These are phyloP conservation scores for Hermetia illucens DNA, from an alignment of 1,140 invertebrate genomes.

Conservation along the genomic window DNA sequence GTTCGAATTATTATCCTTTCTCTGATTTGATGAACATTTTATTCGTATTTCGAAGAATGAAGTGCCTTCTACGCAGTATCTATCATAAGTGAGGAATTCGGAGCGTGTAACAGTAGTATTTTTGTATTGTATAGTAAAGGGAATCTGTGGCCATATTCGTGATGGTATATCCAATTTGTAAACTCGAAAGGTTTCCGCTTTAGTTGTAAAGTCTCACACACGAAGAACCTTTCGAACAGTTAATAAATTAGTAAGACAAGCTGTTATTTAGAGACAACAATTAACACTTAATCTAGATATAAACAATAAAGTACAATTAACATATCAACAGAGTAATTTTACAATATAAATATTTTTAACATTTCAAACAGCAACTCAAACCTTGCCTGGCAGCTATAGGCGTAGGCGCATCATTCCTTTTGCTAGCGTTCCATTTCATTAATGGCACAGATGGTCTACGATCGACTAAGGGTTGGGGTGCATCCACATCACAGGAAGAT, in stretches of 20 bases:
- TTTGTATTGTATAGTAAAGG: no score
- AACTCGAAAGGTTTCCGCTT: no score
- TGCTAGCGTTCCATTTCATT: constrained; percentile 30
- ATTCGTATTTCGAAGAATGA: no score
- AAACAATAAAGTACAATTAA: neutral
- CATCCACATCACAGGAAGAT: constrained; percentile 32
- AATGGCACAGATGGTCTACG: constrained; percentile 34
- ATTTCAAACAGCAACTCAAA: constrained; percentile 14
- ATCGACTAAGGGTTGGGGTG: constrained; percentile 35
- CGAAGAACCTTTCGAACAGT: neutral
- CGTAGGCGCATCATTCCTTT: constrained; percentile 10
- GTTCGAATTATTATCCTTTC: no score
- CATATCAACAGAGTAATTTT: neutral
- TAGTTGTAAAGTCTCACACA: no score
- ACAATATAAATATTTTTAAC: constrained; percentile 1
- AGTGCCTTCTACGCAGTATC: no score
- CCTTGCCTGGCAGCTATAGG: constrained; percentile 29
- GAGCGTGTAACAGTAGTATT: no score
- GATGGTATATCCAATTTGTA: no score
- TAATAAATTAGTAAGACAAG: neutral
- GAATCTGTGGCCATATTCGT: no score
- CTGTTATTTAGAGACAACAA: neutral
- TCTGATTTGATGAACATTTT: no score
- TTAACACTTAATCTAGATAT: neutral
- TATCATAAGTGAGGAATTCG: no score